Base-by-base conservation (phyloP, 2,888 invertebrate species). In the Eremobia ochroleuca region DNA sequence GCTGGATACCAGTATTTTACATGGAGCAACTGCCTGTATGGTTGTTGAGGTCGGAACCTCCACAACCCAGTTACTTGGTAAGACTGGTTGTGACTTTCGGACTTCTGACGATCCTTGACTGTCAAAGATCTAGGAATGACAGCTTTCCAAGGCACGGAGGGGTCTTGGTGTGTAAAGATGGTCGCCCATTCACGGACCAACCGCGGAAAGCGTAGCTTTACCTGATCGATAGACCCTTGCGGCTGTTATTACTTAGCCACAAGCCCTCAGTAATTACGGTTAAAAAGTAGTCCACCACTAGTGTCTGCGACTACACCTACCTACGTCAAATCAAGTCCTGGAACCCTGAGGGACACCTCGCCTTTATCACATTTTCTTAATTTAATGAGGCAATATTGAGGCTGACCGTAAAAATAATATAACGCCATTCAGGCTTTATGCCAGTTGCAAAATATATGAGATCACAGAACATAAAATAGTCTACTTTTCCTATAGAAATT, bases 401-500 rank as follows among this genome's bases (percentile, higher is more conserved):
- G 18, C 31, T 31, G 31, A 61, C 4, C 11, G 34, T 34, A 34
- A 34, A 34, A 61, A 11, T 59, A 8, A 59, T 28, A 21, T 21
- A 34, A 37, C 13, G 11, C 15, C 6, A 0, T 34, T 62, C 62
- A 6, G 61, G 2, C 6, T 31, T 61, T 21, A 61, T 11, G 4
- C 9, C 11, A 62, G 25, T 25, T 21, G 61, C 13, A 62, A 34
- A 34, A 34, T 13, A 25, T 46, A n/a, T 34, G 34, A 65, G 9
- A 46, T 59, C 46, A 46, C 46, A 15, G 59, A 74, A 59, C 34
- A 76, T 2, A n/a, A 31, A 13, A 28, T 13, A 8, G 13, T 58
- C 25, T 15, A 49, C 31, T 21, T 67, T 73, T 73, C 31, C 58
- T 25, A 49, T 58, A 52, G 40, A 18, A 67, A 75, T 58, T 25